Conservation (phyloP, 2,113 vertebrate genomes). For the Andinoacara biseriatus region DNA sequence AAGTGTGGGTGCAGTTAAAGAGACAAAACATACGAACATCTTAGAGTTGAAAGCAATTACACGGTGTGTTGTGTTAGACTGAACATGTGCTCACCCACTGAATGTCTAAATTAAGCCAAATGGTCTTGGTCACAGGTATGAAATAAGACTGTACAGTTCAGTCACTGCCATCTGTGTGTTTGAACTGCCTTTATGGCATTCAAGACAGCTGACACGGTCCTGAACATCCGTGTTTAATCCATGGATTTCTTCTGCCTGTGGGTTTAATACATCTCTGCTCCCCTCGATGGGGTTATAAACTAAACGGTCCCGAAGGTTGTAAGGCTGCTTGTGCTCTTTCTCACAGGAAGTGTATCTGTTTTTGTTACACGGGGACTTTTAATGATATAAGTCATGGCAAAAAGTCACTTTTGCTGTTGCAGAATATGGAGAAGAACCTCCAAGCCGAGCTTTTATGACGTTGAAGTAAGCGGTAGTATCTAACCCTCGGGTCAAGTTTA, state of each 20-base stretch:
- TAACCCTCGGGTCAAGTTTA: conserved; percentile 13
- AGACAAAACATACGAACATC: not conserved
- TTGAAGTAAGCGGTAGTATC: not conserved
- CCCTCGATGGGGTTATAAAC: not conserved
- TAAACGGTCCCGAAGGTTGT: not conserved
- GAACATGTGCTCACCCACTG: not conserved
- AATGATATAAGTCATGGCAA: not conserved
- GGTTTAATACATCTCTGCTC: conserved; percentile 19
- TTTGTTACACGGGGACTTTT: conserved; percentile 13
- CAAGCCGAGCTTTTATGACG: conserved; percentile 2
- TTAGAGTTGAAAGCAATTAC: conserved; percentile 7
- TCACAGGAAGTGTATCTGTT: not conserved
- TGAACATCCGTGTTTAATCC: not conserved
- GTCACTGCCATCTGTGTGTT: not conserved
- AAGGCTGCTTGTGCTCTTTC: not conserved
- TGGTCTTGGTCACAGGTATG: not conserved
- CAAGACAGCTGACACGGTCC: not conserved
- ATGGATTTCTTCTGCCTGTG: not conserved
- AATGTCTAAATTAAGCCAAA: conserved; percentile 1
- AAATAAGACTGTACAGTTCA: not conserved
- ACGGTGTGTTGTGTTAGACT: not conserved
- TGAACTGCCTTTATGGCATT: not conserved
- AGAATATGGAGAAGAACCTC: not conserved
- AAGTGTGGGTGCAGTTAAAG: conserved; percentile 2
- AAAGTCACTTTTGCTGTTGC: conserved; percentile 12